Evolutionary conservation across 2,113 vertebrate species (phyloP).

Genomic region (Syngnathoides biaculeatus): DNA sequence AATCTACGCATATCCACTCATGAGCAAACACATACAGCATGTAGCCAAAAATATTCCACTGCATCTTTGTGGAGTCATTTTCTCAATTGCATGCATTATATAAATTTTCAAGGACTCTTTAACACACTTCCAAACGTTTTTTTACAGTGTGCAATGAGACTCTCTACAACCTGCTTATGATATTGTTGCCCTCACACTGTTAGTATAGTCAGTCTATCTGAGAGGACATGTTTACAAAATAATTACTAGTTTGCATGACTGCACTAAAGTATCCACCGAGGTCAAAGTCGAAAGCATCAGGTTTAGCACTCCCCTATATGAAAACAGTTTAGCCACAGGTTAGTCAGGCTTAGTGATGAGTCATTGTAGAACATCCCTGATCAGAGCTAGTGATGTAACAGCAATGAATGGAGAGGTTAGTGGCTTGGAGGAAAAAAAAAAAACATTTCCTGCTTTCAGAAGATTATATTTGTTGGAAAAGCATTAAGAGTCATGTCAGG

Average conservation of each 20-base stretch:
- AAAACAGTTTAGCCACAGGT: constrained; percentile 15
- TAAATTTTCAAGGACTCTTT: neutral
- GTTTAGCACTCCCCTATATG: constrained; percentile 3
- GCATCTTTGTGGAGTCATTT: neutral
- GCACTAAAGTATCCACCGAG: neutral
- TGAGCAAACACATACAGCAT: constrained; percentile 2
- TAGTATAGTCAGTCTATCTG: neutral
- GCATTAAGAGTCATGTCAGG: constrained; percentile 7
- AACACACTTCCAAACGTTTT: neutral
- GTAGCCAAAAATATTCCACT: neutral
- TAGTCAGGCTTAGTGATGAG: constrained; percentile 27
- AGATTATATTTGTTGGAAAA: constrained; percentile 7
- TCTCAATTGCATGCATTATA: neutral
- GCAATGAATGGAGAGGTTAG: constrained; percentile 40
- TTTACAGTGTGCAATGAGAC: neutral
- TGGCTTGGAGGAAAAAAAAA: constrained; percentile 18
- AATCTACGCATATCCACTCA: constrained; percentile 2
- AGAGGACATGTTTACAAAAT: neutral
- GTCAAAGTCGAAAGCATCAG: constrained; percentile 6
- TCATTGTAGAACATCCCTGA: constrained; percentile 33
- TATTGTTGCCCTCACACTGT: neutral
- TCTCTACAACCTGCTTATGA: neutral
- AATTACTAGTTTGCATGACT: neutral
- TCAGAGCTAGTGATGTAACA: constrained; percentile 42
- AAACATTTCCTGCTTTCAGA: constrained; percentile 22